Base-by-base conservation (phyloP, 2,888 invertebrate species). In the Sthenelais limicola region DNA sequence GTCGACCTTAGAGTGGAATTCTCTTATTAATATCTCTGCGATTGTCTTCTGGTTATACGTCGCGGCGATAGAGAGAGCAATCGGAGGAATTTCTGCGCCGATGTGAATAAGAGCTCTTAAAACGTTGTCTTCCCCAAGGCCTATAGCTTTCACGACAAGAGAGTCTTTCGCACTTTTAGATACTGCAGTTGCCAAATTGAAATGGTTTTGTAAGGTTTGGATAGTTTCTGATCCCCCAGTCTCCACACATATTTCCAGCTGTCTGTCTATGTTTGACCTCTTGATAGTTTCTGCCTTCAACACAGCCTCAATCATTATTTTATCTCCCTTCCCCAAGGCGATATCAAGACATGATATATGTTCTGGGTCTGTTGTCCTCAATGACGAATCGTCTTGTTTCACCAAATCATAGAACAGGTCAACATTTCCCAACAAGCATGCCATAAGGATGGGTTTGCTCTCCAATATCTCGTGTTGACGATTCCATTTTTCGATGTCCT, bases 191-290 rank as follows among this genome's bases (percentile, higher is more conserved):
- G n/a, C n/a, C n/a, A n/a, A n/a, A n/a, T n/a, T n/a, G n/a, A n/a
- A n/a, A n/a, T n/a, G n/a, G n/a, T n/a, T n/a, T n/a, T 30, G 56
- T 3, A 56, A n/a, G 30, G 21, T 15, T 24, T 15, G 12, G 56
- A 56, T 56, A 33, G 4, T 56, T n/a, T 28, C 32, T 28, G 15
- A 24, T 28, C n/a, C 32, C 30, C 56, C 32, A 3, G 33, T 15
- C 21, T 56, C 56, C 21, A 56, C 56, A 56, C 56, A 56, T 1
- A 56, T 15, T 28, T 33, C 18, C 2, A 56, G 56, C 32, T 56
- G 56, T 12, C 33, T 33, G 33, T 56, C 56, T 32, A 18, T 56
- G 9, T 56, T 24, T 5, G 33, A 18, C 18, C 30, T 32, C 2
- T 1, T 21, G n/a, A 18, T 28, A 33, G 12, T 32, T 33, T 56